Conservation (phyloP, 2,113 vertebrate genomes). For the Entomyzon cyanotis region DNA sequence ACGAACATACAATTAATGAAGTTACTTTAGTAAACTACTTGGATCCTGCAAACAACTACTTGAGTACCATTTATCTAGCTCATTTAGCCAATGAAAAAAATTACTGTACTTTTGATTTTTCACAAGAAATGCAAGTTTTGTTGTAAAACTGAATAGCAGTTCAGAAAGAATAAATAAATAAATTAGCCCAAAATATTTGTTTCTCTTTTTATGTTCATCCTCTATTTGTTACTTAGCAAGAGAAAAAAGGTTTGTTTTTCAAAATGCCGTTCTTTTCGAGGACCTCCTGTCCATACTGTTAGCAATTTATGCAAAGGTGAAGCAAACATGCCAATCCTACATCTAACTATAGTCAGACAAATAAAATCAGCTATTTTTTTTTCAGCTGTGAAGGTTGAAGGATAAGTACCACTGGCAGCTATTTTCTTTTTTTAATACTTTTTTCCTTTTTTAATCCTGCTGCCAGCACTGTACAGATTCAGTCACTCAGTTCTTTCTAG, state of each 20-base stretch:
- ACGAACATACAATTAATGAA: conserved; percentile 68
- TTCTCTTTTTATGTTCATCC: not conserved
- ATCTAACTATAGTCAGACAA: conserved; percentile 39
- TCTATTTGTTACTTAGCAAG: not conserved
- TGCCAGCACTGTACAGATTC: conserved; percentile 44
- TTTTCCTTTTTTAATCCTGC: conserved; percentile 5
- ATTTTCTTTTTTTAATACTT: conserved; percentile 7
- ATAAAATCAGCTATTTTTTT: conserved; percentile 37
- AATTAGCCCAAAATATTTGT: not conserved
- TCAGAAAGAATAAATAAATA: conserved; percentile 16
- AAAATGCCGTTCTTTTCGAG: not conserved
- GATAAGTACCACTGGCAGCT: conserved; percentile 38
- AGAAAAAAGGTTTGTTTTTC: conserved; percentile 10
- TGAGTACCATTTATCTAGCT: conserved; percentile 52
- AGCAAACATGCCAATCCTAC: conserved; percentile 57
- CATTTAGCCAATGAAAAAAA: conserved; percentile 37
- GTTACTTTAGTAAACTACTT: conserved; percentile 57
- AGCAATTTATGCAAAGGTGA: conserved; percentile 61
- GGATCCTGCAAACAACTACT: conserved; percentile 58
- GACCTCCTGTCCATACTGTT: conserved; percentile 6
- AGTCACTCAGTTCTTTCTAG: conserved; percentile 29
- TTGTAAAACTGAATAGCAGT: not conserved
- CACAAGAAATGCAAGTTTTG: conserved; percentile 26
- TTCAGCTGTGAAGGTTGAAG: conserved; percentile 33
- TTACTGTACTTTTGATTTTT: conserved; percentile 8